These are phyloP conservation scores for Argyra leucocephala DNA, from an alignment of 2,888 invertebrate species.

Conservation along the genomic window DNA sequence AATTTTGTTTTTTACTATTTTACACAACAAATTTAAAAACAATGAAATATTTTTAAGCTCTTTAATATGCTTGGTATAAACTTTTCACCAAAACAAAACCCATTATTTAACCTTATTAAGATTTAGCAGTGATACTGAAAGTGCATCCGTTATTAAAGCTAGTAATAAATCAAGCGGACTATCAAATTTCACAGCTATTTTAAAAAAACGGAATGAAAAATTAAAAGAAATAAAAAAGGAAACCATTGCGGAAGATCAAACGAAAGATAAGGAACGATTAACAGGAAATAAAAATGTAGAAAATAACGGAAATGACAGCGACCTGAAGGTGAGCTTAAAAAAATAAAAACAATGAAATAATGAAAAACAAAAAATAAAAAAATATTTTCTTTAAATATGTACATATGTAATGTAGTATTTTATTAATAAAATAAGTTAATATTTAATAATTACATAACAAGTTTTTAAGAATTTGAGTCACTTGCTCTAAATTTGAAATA, in stretches of 20 bases:
- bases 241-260: slow-evolving; percentile 23
- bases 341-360: slow-evolving; percentile 16
- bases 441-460: too few relatives aligned
- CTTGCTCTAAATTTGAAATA: too few relatives aligned
- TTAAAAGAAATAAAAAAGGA: slow-evolving; percentile 19
- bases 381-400: too few relatives aligned
- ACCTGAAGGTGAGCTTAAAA: slow-evolving; percentile 35
- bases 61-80: too few relatives aligned
- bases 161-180: slow-evolving; percentile 32
- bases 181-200: slow-evolving; percentile 38
- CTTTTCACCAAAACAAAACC: slow-evolving; percentile 19
- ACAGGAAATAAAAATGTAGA: slow-evolving; percentile 25
- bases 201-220: slow-evolving; percentile 38
- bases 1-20: too few relatives aligned
- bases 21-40: too few relatives aligned
- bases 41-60: too few relatives aligned
- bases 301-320: slow-evolving; percentile 39
- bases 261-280: slow-evolving; percentile 26
- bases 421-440: too few relatives aligned
- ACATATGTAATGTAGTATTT: too few relatives aligned
- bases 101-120: slow-evolving; percentile 26
- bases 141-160: slow-evolving; percentile 45
- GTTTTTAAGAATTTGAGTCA: too few relatives aligned
- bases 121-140: slow-evolving; percentile 59
- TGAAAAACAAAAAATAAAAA: slow-evolving; percentile 13